Base-by-base conservation (phyloP, 2,888 invertebrate genomes). In the Cheilosia urbana region DNA sequence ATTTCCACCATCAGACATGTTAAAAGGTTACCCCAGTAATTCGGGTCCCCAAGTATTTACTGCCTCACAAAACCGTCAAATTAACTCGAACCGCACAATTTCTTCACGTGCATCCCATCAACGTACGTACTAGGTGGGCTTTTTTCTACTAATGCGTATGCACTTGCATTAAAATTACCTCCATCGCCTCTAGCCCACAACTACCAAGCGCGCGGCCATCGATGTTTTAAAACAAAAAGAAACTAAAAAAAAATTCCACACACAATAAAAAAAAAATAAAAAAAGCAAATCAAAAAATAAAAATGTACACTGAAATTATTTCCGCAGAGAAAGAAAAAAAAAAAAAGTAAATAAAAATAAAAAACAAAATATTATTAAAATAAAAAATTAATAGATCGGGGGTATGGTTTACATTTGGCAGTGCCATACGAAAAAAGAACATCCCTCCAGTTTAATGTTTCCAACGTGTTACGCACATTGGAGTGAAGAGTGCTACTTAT, bases 321-420 rank as follows among this genome's bases (percentile, higher is more conserved):
- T 84, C 79, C 84, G 84, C 79, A 84, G 80, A 34, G 71, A 58
- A 69, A 84, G 71, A 62, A 75, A 69, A 68, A 53, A 68, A 37
- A 57, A 45, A 66, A 58, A 4, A 13, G 4, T 40, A 45, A 34
- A 42, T 49, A 69, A 69, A 47, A 79, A 47, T 17, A 55, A 62
- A 66, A 47, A 76, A 62, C 58, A 62, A 62, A 77, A 62, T 37
- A 75, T 55, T 84, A 84, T 79, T 84, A 84, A 84, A 84, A 84
- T 84, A 84, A 84, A 84, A 84, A 80, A 84, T 84, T 79, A 84
- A 84, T 84, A 84, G 84, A 80, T 84, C 79, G 58, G 75, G 75
- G 84, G 84, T 84, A 84, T 71, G 79, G 84, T 79, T 84, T 80
- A 84, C 84, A 84, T 84, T 80, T 84, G 83, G 83, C 79, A 79